These are phyloP conservation scores for Volucella zonaria DNA, from an alignment of 2,888 invertebrate species.

Conservation along the genomic window DNA sequence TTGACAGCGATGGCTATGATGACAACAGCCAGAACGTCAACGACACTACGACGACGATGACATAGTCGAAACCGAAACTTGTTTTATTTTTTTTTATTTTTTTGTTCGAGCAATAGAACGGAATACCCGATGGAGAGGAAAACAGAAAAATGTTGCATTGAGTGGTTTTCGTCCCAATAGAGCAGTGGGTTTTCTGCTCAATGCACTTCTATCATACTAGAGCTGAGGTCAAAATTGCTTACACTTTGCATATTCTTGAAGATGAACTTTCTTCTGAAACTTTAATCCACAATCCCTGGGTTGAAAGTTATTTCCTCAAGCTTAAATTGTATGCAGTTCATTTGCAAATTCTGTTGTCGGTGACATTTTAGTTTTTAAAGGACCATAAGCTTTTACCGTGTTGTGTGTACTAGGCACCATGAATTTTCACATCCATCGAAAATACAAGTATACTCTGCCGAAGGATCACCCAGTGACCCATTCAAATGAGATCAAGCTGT, in stretches of 20 bases:
- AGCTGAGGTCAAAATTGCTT: no score
- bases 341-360: no score
- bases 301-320: not conserved
- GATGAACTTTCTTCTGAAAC: no score
- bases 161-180: slow-evolving; percentile 29
- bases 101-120: slow-evolving; percentile 13
- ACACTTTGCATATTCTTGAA: no score
- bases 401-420: no score
- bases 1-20: slow-evolving; percentile 52
- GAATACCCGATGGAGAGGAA: slow-evolving; percentile 8
- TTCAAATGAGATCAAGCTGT: no score
- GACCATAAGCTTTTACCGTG: no score
- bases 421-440: no score
- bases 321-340: not conserved
- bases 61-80: not conserved
- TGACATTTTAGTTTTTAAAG: no score
- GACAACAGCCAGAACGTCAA: slow-evolving; percentile 12
- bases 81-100: not conserved
- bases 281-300: not conserved
- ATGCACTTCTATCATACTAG: slow-evolving; percentile 2
- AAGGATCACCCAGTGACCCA: no score
- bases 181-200: slow-evolving; percentile 48
- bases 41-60: slow-evolving; percentile 3
- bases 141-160: slow-evolving; percentile 28
- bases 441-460: no score